These are phyloP conservation scores for Drosophila kurseongensis DNA, from an alignment of 1,140 invertebrate species.

Conservation along the genomic window DNA sequence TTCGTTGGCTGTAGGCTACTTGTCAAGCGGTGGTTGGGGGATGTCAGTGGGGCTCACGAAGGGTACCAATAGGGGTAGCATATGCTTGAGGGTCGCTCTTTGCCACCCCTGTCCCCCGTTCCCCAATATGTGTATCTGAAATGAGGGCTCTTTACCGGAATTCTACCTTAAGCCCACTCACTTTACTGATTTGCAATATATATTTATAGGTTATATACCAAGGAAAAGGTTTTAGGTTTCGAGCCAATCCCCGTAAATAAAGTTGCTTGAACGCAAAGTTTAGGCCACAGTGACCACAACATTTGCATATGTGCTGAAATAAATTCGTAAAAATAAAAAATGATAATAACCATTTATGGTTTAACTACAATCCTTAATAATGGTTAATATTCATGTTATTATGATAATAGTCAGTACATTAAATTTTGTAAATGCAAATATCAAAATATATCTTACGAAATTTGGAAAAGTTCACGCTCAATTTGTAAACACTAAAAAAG, in stretches of 20 bases:
- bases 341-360: too few species aligned
- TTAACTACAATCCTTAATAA: too few species aligned
- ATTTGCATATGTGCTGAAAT: conserved; percentile 1
- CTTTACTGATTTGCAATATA: conserved; percentile 49
- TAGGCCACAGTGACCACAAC: conserved; percentile 32
- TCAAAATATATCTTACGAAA: too few species aligned
- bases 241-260: conserved; percentile 9
- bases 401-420: too few species aligned
- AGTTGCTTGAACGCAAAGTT: background rate
- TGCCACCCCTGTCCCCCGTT: background rate
- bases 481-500: too few species aligned
- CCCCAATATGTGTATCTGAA: conserved; percentile 26
- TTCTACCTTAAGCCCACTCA: conserved; percentile 19
- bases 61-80: background rate
- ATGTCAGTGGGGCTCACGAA: background rate
- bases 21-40: conserved; percentile 25
- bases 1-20: conserved; percentile 53
- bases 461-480: too few species aligned
- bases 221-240: conserved; percentile 7
- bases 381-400: too few species aligned
- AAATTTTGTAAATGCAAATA: too few species aligned
- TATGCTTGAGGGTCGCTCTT: background rate
- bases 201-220: conserved; percentile 30
- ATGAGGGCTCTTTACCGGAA: conserved; percentile 47
- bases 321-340: too few species aligned